These are phyloP conservation scores for Hypotaenidia philippensis DNA, from an alignment of 2,797 vertebrate species.

Conservation along the genomic window DNA sequence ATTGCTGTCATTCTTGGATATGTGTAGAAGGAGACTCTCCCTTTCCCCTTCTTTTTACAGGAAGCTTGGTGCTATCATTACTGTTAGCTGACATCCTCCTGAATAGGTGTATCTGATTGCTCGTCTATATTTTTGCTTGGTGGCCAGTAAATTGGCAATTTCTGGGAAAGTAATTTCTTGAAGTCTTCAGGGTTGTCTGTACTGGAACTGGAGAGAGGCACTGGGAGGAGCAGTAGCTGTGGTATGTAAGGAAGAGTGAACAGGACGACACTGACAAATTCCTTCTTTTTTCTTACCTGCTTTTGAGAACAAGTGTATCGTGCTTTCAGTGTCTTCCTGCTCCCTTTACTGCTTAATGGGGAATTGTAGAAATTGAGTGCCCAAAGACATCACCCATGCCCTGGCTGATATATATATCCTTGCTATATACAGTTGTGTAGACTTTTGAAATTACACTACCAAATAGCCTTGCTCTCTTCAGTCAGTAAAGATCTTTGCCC, in stretches of 20 bases:
- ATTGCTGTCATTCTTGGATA: slow-evolving; percentile 8
- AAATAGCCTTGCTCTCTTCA: background rate
- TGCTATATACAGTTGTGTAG: background rate
- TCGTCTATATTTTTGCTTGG: background rate
- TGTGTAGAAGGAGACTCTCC: background rate
- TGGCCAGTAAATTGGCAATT: background rate
- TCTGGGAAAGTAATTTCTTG: background rate
- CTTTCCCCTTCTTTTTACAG: background rate
- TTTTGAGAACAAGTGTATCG: background rate
- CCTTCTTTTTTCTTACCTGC: background rate
- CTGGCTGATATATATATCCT: rapidly evolving
- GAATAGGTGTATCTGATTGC: background rate
- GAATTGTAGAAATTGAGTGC: background rate
- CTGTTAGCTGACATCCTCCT: background rate
- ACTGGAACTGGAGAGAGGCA: background rate
- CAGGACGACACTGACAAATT: background rate
- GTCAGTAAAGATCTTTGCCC: background rate
- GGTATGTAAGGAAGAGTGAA: background rate
- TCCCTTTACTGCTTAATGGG: background rate
- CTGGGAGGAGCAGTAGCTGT: background rate
- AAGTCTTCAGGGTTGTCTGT: background rate
- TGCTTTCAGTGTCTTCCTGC: background rate
- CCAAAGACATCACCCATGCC: background rate
- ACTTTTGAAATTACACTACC: background rate
- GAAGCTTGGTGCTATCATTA: background rate